phyloP scores from a whole-genome alignment of 1,140 invertebrate genomes.

The Calosoma granatense region DNA sequence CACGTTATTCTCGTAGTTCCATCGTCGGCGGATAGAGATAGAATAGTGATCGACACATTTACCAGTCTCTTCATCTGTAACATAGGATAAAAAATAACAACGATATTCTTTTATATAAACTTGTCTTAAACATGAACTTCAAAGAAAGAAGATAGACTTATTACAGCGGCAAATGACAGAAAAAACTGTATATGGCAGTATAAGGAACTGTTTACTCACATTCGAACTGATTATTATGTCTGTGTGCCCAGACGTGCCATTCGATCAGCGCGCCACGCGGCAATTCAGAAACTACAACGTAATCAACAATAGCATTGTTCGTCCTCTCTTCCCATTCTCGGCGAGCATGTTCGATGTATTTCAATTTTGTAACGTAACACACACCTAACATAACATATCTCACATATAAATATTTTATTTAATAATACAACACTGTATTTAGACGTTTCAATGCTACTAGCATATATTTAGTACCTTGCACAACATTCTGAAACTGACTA shows the following conservation, averaged over 20 bases:
- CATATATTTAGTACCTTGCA: conserved; percentile 42
- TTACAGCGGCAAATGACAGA: too few species aligned
- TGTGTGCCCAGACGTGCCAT: conserved; percentile 86
- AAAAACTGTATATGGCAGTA: not conserved
- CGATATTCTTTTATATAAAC: not conserved
- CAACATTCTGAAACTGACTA: conserved; percentile 64
- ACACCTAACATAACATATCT: conserved; percentile 46
- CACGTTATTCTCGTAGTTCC: conserved; percentile 82
- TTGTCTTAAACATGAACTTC: not conserved
- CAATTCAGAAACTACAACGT: conserved; percentile 68
- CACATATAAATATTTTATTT: conserved; percentile 8
- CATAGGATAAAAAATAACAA: conserved; percentile 11
- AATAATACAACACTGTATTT: not conserved
- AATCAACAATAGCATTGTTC: conserved; percentile 80
- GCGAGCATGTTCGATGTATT: conserved; percentile 58
- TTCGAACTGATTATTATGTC: conserved; percentile 75
- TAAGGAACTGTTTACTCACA: conserved; percentile 47
- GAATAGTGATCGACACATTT: conserved; percentile 70
- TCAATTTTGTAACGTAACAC: conserved; percentile 65
- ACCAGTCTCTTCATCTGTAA: conserved; percentile 79
- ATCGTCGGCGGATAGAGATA: conserved; percentile 67
- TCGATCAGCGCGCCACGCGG: conserved; percentile 75
- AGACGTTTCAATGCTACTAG: not conserved
- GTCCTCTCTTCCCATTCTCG: conserved; percentile 71
- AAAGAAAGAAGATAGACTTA: too few species aligned